Evolutionary conservation across 2,888 invertebrate species (phyloP).

Genomic region (Drosophila ustulata): DNA sequence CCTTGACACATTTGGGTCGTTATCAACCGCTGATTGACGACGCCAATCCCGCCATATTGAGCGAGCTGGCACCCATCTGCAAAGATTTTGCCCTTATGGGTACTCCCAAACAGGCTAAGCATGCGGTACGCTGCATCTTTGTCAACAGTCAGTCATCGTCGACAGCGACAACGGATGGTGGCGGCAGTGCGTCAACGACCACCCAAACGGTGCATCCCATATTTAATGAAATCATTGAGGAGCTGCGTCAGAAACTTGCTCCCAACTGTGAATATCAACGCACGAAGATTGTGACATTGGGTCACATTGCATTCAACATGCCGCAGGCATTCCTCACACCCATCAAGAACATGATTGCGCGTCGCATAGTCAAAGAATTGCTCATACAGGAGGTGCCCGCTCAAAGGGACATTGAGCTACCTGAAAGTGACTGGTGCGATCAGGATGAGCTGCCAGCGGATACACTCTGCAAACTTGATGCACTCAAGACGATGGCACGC

Average conservation of each 20-base stretch:
- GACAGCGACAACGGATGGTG: constrained; percentile 57
- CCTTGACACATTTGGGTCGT: constrained; percentile 94
- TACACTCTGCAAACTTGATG: constrained; percentile 96
- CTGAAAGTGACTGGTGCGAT: constrained; percentile 89
- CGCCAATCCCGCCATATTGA: constrained; percentile 91
- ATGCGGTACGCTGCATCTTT: constrained; percentile 96
- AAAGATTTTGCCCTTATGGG: constrained; percentile 95
- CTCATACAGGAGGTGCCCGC: constrained; percentile 92
- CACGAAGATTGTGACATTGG: constrained; percentile 96
- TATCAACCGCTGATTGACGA: constrained; percentile 91
- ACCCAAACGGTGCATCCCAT: constrained; percentile 87
- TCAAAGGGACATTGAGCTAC: constrained; percentile 85
- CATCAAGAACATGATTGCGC: constrained; percentile 97
- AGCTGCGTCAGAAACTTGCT: constrained; percentile 90
- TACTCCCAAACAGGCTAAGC: constrained; percentile 97
- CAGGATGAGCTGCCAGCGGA: constrained; percentile 95
- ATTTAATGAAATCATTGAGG: constrained; percentile 93
- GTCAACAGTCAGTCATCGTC: constrained; percentile 88
- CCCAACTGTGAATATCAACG: constrained; percentile 93
- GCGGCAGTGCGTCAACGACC: constrained; percentile 63
- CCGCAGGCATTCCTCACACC: constrained; percentile 95
- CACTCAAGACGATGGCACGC: constrained; percentile 97
- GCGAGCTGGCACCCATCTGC: constrained; percentile 93
- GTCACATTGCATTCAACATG: constrained; percentile 96
- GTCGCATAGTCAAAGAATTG: constrained; percentile 97